Evolutionary conservation across 2,888 invertebrate genomes (phyloP), one percentile per base, ranked within the genome.

Genomic region (Cacoxenus indagator): DNA sequence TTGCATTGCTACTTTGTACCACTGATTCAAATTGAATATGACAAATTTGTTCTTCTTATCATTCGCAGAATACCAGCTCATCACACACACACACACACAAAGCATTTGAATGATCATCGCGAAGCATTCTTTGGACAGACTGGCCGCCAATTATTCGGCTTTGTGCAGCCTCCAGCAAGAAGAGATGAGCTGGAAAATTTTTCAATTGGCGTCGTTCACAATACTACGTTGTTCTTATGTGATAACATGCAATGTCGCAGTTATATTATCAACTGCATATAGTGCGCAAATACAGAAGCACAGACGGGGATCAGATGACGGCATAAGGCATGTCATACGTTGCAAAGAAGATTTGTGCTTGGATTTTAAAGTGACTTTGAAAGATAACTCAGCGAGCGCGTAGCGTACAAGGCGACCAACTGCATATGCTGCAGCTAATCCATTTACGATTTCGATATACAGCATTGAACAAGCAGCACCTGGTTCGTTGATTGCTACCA

Each of bases 1-100:
- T 87, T 96, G 96, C 95, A 96, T 95, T 85, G 96, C 95, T 77
- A 95, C 95, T 82, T 96, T 96, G 85, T 97, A 97, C 97, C 97
- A 97, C 82, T 97, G 95, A 87, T 97, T 97, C 67, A 98, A 89
- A 85, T 98, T 97, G 83, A 97, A 97, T 5, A 97, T 79, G 14
- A 93, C 89, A 79, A 94, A 88, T 65, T 88, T 88, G 4, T 88
- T 86, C 19, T 81, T 84, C 0, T 81, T 76, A 5, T 85, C 84
- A 1, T 80, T 75, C 1, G 82, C 82, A 14, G 85, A 84, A 29
- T 82, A 91, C 93, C 94, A 93, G 0, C 91, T 91, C 64, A 94
- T 87, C 43, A 92, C 90, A 81, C n/a, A n/a, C n/a, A n/a, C n/a
- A n/a, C n/a, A n/a, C n/a, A n/a, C 93, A 92, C 9, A 91, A 84